These are phyloP conservation scores for Ophiodon elongatus DNA, from an alignment of 2,113 vertebrate species.

Conservation along the genomic window DNA sequence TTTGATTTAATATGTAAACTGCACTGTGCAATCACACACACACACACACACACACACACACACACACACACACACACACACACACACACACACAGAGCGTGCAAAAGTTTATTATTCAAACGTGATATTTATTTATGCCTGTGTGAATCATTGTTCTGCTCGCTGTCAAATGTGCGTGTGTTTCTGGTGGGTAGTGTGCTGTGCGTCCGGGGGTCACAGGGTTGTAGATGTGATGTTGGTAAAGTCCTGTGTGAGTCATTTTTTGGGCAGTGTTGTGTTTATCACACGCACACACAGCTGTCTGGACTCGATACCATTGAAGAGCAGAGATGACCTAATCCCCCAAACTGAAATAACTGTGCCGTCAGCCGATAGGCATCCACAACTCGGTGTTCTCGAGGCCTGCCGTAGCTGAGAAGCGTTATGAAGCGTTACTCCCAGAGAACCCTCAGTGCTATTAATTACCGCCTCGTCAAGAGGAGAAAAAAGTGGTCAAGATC, in stretches of 20 bases:
- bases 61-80: constrained; percentile 41
- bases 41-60: constrained; percentile 51
- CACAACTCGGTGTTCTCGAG: constrained; percentile 65
- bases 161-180: constrained; percentile 23
- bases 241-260: constrained; percentile 73
- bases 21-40: constrained; percentile 58
- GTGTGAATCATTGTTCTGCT: constrained; percentile 68
- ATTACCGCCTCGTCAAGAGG: constrained; percentile 77
- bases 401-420: constrained; percentile 70
- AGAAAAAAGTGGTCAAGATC: constrained; percentile 51
- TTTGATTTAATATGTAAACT: constrained; percentile 73
- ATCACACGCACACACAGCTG: constrained; percentile 78
- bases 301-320: constrained; percentile 79
- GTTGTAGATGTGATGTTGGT: constrained; percentile 49
- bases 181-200: constrained; percentile 45
- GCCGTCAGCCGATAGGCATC: constrained; percentile 81
- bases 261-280: constrained; percentile 76
- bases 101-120: constrained; percentile 76
- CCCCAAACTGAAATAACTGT: constrained; percentile 80
- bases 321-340: constrained; percentile 84
- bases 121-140: constrained; percentile 70
- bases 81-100: constrained; percentile 40
- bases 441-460: constrained; percentile 68
- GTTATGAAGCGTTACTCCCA: constrained; percentile 68
- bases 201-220: constrained; percentile 22